Base-by-base conservation (phyloP, 2,888 invertebrate genomes). In the Pegoplata infirma region DNA sequence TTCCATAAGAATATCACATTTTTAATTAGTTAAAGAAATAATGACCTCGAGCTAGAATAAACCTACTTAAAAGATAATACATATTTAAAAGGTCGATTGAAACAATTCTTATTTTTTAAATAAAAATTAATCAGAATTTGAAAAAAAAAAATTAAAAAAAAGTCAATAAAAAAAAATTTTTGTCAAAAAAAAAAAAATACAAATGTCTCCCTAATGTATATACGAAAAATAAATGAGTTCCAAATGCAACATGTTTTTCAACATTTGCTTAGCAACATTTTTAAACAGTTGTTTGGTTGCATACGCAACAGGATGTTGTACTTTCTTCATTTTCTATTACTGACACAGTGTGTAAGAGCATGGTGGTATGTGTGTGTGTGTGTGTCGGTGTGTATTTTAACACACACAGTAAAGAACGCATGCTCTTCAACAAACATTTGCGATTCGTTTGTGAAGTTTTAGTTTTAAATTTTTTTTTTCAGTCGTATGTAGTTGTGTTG, bases 371-470 rank as follows among this genome's bases (percentile, higher is more conserved):
- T 10, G 21, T 47, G 6, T 58, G 40, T 61, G 28, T 5, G n/a
- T 67, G 32, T 49, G 47, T 71, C 66, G 12, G 67, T 66, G 49
- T 47, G 23, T 46, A 23, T 72, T 53, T 59, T 23, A 21, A 47
- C 46, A 69, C 17, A 75, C 19, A 71, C 76, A 79, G 17, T 64
- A 47, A 78, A 68, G 64, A 81, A 80, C 81, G 81, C 81, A 81
- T 81, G 81, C 81, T 78, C 81, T 75, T 71, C 81, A 69, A 76
- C 71, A 74, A 75, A 81, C 74, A 71, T 75, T 79, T 78, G 69
- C 76, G 56, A 69, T 73, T 81, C 81, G 78, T 81, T 75, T 78
- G 74, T 72, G 71, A 75, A 58, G 56, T 56, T 49, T 76, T 44
- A 63, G 49, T 76, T 76, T 53, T 36, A 64, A 59, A 69, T 66